Evolutionary conservation across 2,797 vertebrate genomes (phyloP), one percentile per base, ranked within the genome.

Genomic region (Sphaeramia orbicularis): DNA sequence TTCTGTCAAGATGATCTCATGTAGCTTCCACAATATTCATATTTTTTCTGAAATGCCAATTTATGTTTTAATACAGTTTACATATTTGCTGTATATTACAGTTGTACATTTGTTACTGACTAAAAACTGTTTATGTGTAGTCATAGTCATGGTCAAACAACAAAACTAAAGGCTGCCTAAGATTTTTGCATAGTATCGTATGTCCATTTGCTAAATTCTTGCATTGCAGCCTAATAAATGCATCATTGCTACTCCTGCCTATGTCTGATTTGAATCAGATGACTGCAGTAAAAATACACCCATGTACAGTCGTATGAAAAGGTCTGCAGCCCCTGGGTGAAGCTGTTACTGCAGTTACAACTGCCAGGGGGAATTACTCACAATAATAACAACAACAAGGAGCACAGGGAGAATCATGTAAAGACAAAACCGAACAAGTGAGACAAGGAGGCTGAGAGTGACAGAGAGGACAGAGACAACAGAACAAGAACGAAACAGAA

Each of bases 341-440:
- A 65, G 57, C 65, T 38, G 86, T 91, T 86, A 76, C 88, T 84
- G 78, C 76, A 85, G 89, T 66, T 78, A 90, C 86, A 68, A 78
- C 12, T 47, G 48, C 69, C 79, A 67, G 40, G 59, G 68, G 74
- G 67, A 57, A 53, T 68, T 45, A 14, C 32, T 56, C 74, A 67
- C 51, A 57, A 67, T 74, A 68, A 84, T 53, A 83, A 81, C 10
- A 6, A 30, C 53, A 83, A 81, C 10, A 6, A 30, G 36, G 51
- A 50, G 10, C 56, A 36, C 19, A 24, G 43, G 18, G 19, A 38
- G 13, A 57, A 5, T 7, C 18, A 30, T 58, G 45, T 44, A 2
- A 44, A 62, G 38, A 41, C 24, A 43, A 43, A 27, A 24, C 35
- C 32, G 16, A 50, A 19, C 24, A 57, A 57, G 37, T 40, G 37